Evolutionary conservation across 2,797 vertebrate species (phyloP), one percentile per base, ranked within the genome.

Genomic region (Gadopsis bispinosus): DNA sequence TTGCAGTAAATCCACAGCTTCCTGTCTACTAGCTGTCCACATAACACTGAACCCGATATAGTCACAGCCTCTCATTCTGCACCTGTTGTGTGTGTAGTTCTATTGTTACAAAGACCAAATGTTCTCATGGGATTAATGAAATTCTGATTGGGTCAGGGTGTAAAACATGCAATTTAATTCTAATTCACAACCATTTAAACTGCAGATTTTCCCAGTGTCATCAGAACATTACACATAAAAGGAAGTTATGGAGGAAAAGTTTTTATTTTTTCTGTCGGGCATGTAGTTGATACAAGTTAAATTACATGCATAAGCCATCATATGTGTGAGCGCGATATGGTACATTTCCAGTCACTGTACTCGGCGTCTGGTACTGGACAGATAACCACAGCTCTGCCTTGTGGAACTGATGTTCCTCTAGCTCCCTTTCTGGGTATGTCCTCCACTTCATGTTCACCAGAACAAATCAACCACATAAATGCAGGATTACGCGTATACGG

Each of bases 1-100:
- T 82, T 83, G 81, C 75, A 82, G 80, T 59, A 73, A 41, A 85
- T 74, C 84, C 89, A 66, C 72, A 6, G 66, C 88, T 86, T 91
- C 85, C 86, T 87, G 86, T 83, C 61, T 39, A 45, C 73, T 83
- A 58, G 83, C 83, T 86, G 84, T 33, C 45, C 29, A 5, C 84
- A 72, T 75, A 73, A 84, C 59, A 22, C 75, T 66, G 68, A 71
- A 67, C 72, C 56, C 56, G 55, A 70, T 56, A 67, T 56, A 65
- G 70, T 62, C 54, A 82, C 45, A 78, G 71, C 6, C 45, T 16
- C 76, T 76, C 56, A 51, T 79, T 83, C 71, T 73, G 78, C 85
- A 89, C 76, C 85, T 91, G 84, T 64, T 73, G 4, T 50, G 33
- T 66, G 61, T 20, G 33, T 35, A 14, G 16, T 39, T 50, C 1